phyloP scores from a whole-genome alignment of 2,797 vertebrate species.

The Gymnoscopelus braueri region DNA sequence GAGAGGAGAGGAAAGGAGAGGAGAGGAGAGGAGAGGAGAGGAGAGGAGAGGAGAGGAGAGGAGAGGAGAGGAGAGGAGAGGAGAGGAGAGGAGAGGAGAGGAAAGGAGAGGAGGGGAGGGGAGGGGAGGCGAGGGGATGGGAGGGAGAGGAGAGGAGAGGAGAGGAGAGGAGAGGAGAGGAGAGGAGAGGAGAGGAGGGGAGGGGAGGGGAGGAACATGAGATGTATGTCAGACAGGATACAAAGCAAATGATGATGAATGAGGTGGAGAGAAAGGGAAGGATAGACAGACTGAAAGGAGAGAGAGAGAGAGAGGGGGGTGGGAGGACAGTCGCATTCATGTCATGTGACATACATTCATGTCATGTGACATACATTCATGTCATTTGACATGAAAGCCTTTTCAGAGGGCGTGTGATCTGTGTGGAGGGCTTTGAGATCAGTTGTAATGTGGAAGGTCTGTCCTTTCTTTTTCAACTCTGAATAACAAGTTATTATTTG shows the following conservation, averaged over 20 bases:
- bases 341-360: constrained; percentile 41
- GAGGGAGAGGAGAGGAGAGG: no score
- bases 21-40: background rate
- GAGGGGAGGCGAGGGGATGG: no score
- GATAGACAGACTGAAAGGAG: background rate
- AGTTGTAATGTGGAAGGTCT: no score
- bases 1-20: constrained; percentile 40
- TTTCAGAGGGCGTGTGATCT: background rate
- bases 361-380: constrained; percentile 44
- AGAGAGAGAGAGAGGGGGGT: constrained; percentile 7
- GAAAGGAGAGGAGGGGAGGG: no score
- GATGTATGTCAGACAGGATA: constrained; percentile 26
- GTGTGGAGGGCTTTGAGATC: no score
- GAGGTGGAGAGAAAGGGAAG: constrained; percentile 15
- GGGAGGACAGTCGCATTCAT: constrained; percentile 61
- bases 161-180: no score
- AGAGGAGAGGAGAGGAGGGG: no score
- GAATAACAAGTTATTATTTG: no score
- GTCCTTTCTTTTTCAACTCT: no score
- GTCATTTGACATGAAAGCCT: background rate
- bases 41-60: no score
- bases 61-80: no score
- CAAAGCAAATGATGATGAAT: constrained; percentile 22
- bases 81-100: no score
- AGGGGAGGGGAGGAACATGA: background rate